Conservation (phyloP, 2,797 vertebrate genomes). For the Chrysocyon brachyurus region DNA sequence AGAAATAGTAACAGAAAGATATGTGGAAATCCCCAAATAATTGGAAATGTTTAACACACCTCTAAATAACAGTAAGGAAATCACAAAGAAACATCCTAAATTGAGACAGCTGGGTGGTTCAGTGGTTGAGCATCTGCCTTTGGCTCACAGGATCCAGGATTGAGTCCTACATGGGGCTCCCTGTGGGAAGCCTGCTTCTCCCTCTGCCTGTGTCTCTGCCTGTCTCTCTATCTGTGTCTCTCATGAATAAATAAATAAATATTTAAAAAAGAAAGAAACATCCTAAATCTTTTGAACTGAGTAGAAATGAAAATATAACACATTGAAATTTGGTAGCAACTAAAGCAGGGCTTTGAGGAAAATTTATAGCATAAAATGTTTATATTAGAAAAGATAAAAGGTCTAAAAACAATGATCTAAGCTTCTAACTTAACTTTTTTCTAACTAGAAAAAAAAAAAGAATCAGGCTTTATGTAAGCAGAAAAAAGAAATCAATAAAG, state of each 20-base stretch:
- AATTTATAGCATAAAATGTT: conserved; percentile 11
- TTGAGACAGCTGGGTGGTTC: too few species aligned
- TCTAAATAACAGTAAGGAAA: neutral
- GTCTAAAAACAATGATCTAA: neutral
- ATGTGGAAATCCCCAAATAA: neutral
- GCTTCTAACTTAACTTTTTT: neutral
- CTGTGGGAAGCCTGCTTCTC: too few species aligned
- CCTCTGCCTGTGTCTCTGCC: too few species aligned
- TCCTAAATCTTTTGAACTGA: neutral
- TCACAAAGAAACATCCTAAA: neutral
- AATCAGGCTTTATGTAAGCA: neutral
- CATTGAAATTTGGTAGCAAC: neutral
- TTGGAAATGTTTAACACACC: neutral
- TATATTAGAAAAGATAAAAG: neutral
- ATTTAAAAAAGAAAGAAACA: neutral
- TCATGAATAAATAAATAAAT: too few species aligned
- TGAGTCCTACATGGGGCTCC: too few species aligned
- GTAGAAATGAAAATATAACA: conserved; percentile 10
- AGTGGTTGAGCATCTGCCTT: too few species aligned
- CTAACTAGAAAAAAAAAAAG: conserved; percentile 2
- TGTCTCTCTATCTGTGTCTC: too few species aligned
- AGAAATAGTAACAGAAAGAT: conserved; percentile 8
- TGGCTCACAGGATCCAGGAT: too few species aligned
- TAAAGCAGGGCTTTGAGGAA: neutral
- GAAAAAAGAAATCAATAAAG: conserved; percentile 13